Evolutionary conservation across 2,888 invertebrate genomes (phyloP), one percentile per base, ranked within the genome.

Genomic region (Nudaria mundana): DNA sequence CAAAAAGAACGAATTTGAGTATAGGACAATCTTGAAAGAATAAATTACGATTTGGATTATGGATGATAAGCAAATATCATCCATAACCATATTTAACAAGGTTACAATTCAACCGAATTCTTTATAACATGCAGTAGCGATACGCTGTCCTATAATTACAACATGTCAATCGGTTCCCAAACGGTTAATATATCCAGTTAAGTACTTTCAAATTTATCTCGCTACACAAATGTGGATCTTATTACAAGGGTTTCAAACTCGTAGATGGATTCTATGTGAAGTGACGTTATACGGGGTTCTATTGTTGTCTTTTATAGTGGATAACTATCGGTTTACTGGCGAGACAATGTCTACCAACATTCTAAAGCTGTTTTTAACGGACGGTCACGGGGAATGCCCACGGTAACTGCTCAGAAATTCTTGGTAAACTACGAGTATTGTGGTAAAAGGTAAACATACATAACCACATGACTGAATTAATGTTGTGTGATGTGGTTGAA

Each of bases 351-450:
- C 53, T 54, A 37, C 41, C 40, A 32, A 48, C 45, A 55, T 56
- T 50, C 44, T 42, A 48, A 52, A 50, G 50, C 18, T 52, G 48
- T 52, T 58, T 55, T 51, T 15, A 52, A 51, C 45, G 55, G 38
- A 34, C 30, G 40, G 76, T 76, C 76, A 76, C 69, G 77, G 77
- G 76, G 76, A 76, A 61, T 63, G 70, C 56, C 42, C 70, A 61
- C 66, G 23, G 48, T 67, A 66, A 68, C 46, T 29, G 22, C 37
- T 37, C 36, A 34, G 40, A 31, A 40, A 36, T 22, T 22, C 26
- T 30, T 34, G 16, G 7, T 20, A 5, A 18, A 18, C 18, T 18
- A n/a, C n/a, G n/a, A n/a, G n/a, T 20, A 5, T 5, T 8, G 5
- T 20, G 2, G 30, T 44, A 35, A 48, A 45, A 31, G 14, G 30